phyloP scores from a whole-genome alignment of 1,140 invertebrate species.

The Pseudomyrmex pallidus region DNA sequence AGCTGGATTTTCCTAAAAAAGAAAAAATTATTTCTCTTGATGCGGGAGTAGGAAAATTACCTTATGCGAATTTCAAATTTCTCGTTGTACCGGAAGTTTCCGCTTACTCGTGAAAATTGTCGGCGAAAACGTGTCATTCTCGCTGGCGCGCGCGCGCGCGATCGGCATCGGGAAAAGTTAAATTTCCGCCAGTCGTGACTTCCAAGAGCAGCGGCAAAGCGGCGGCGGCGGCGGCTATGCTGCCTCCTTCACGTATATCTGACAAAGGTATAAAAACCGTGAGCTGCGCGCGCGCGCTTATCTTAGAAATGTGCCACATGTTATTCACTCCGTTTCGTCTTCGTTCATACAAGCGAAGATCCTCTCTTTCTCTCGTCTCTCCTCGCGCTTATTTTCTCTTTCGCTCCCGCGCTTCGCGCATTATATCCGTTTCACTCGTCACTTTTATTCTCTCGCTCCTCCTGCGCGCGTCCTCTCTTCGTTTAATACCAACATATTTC shows the following conservation, averaged over 20 bases:
- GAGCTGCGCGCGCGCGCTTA: conserved; percentile 54
- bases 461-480: neutral
- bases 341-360: neutral
- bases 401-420: neutral
- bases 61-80: neutral
- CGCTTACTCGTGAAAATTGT: conserved; percentile 1
- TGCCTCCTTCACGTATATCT: neutral
- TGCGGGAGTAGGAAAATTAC: neutral
- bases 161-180: conserved; percentile 13
- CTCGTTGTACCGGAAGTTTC: neutral
- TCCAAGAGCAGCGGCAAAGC: neutral
- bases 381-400: neutral
- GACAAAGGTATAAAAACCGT: conserved; percentile 52
- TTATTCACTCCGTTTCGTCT: conserved; percentile 58
- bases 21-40: neutral
- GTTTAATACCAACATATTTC: neutral
- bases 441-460: neutral
- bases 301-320: conserved; percentile 68
- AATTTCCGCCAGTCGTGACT: conserved; percentile 7
- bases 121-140: neutral
- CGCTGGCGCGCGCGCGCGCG: too few species aligned
- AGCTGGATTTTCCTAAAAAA: neutral
- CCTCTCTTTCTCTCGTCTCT: neutral
- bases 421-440: conserved; percentile 15
- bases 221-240: neutral